Percentiles rank a stretch among this genome's conserved stretches.
These are phyloP conservation scores for Lepilemur ruficaudatus DNA, from an alignment of 2,797 vertebrate species.

Conservation along the genomic window DNA sequence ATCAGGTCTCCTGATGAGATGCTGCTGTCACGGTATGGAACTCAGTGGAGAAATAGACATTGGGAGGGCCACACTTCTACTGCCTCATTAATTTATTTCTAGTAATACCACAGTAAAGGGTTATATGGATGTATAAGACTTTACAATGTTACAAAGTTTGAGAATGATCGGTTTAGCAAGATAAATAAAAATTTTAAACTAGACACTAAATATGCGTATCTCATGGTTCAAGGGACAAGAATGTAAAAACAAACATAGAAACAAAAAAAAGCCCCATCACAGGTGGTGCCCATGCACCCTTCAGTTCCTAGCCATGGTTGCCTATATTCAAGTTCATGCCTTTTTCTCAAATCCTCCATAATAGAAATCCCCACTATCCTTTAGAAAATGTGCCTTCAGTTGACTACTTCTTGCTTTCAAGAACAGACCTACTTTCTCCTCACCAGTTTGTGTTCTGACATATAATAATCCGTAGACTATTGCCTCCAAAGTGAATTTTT, in stretches of 20 bases:
- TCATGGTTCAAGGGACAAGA: background rate
- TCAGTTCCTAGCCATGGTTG: background rate
- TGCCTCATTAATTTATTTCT: background rate
- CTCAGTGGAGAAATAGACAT: background rate
- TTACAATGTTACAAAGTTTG: background rate
- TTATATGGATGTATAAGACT: background rate
- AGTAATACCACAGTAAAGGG: background rate
- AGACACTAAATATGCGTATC: background rate
- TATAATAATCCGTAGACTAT: background rate
- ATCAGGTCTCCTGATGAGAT: background rate
- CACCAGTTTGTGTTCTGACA: background rate
- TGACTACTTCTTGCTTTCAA: background rate
- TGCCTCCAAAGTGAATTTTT: background rate
- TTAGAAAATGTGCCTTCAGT: background rate
- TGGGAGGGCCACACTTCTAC: background rate
- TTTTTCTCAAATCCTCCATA: background rate
- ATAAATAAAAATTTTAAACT: background rate
- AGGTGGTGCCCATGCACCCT: background rate
- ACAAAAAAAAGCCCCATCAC: background rate
- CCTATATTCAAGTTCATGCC: background rate
- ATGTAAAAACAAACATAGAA: background rate
- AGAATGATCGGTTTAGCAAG: background rate
- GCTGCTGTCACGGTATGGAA: background rate
- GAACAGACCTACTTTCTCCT: background rate
- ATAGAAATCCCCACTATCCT: background rate